Evolutionary conservation across 2,113 vertebrate genomes (phyloP).

Genomic region (Pantherophis guttatus): DNA sequence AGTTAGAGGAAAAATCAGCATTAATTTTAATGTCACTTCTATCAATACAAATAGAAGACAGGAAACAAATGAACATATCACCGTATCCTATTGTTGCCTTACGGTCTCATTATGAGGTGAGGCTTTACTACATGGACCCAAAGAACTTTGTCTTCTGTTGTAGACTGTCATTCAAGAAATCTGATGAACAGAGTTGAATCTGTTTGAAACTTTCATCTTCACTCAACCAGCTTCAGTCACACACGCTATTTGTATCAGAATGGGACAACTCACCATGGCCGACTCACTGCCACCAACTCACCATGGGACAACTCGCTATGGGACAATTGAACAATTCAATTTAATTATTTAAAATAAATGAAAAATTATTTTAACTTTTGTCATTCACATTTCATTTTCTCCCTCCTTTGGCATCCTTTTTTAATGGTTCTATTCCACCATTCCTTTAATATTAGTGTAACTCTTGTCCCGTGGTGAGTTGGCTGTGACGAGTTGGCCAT

Average conservation of each 20-base stretch:
- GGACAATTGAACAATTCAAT: too few relatives aligned
- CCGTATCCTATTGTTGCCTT: not conserved
- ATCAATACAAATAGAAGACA: not conserved
- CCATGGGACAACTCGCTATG: too few relatives aligned
- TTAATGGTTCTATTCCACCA: too few relatives aligned
- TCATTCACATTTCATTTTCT: too few relatives aligned
- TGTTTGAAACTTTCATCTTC: not conserved
- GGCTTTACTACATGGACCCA: not conserved
- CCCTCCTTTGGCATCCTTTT: too few relatives aligned
- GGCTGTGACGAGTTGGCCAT: too few relatives aligned
- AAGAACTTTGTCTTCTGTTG: not conserved
- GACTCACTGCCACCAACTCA: too few relatives aligned
- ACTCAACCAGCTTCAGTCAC: not conserved
- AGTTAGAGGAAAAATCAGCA: not conserved
- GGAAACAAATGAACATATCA: not conserved
- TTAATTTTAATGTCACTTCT: not conserved
- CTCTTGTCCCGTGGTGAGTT: too few relatives aligned
- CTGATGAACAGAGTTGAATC: not conserved
- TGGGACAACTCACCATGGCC: too few relatives aligned
- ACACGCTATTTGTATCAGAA: not conserved
- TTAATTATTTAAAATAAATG: too few relatives aligned
- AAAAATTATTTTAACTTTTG: too few relatives aligned
- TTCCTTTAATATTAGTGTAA: too few relatives aligned
- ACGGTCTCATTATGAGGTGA: not conserved
- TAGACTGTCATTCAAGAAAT: not conserved